Percentiles rank a stretch among this genome's conserved stretches.
Conservation (phyloP, 2,113 vertebrate species). For the Solea solea region DNA sequence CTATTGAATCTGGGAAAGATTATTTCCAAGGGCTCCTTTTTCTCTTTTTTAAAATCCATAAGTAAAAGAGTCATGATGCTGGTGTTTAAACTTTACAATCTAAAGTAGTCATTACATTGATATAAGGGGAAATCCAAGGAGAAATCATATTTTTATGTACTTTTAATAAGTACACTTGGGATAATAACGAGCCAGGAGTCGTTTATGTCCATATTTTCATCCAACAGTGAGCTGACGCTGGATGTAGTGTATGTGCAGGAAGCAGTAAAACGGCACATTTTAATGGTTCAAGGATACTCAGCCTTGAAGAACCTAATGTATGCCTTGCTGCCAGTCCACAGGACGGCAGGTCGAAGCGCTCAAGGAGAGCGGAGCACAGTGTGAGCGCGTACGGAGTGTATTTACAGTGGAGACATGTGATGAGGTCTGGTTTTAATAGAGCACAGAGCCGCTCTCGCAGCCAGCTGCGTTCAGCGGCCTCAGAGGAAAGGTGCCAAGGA, state of each 20-base stretch:
- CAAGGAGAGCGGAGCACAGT: slow-evolving; percentile 56
- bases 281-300: slow-evolving; percentile 67
- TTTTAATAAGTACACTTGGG: slow-evolving; percentile 19
- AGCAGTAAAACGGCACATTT: slow-evolving; percentile 56
- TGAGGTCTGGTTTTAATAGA: slow-evolving; percentile 70
- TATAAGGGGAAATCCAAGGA: slow-evolving; percentile 14
- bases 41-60: slow-evolving; percentile 7
- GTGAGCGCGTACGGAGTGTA: slow-evolving; percentile 57
- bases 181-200: slow-evolving; percentile 31
- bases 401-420: slow-evolving; percentile 71
- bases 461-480: slow-evolving; percentile 68
- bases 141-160: slow-evolving; percentile 30
- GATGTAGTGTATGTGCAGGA: slow-evolving; percentile 25
- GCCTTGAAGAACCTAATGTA: slow-evolving; percentile 66
- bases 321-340: slow-evolving; percentile 45
- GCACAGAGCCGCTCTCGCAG: slow-evolving; percentile 57
- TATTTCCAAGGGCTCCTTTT: slow-evolving; percentile 14
- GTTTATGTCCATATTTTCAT: slow-evolving; percentile 42
- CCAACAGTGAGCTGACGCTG: slow-evolving; percentile 38
- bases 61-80: too few relatives aligned
- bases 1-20: slow-evolving; percentile 14
- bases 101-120: slow-evolving; percentile 17
- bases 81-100: too few relatives aligned
- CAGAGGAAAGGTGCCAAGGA: slow-evolving; percentile 68
- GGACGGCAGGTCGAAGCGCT: slow-evolving; percentile 56